Conservation (phyloP, 2,113 vertebrate species). For the zebrafish (Danio rerio) region DNA sequence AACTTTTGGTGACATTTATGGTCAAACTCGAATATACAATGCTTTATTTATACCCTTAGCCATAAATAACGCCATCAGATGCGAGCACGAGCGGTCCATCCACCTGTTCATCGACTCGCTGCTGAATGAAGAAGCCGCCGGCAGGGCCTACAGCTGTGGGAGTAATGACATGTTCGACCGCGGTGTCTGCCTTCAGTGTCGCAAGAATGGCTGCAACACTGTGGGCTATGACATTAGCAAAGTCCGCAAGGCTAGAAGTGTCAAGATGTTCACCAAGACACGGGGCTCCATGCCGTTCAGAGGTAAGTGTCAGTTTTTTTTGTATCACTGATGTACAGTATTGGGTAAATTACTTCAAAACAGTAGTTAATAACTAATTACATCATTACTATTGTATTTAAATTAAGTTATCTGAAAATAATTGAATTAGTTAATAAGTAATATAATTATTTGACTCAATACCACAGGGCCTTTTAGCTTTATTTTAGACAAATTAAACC, state of each 20-base stretch:
- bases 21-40: not conserved
- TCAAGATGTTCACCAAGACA: slow-evolving; percentile 79
- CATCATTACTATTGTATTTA: no score
- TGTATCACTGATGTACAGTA: not conserved
- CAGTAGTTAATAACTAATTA: no score
- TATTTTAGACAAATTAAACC: no score
- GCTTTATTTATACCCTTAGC: slow-evolving; percentile 62
- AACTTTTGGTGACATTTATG: not conserved
- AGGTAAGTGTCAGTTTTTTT: slow-evolving; percentile 66
- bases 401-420: no score
- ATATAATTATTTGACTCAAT: no score
- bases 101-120: slow-evolving; percentile 82
- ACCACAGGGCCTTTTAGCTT: no score
- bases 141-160: slow-evolving; percentile 73
- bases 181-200: slow-evolving; percentile 78
- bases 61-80: slow-evolving; percentile 74
- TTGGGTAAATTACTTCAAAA: no score
- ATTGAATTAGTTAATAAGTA: no score
- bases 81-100: slow-evolving; percentile 79
- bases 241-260: slow-evolving; percentile 65
- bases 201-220: slow-evolving; percentile 74
- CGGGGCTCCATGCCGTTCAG: slow-evolving; percentile 79
- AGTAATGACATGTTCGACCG: slow-evolving; percentile 74
- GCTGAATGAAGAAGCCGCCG: slow-evolving; percentile 68
- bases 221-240: slow-evolving; percentile 75